These are phyloP conservation scores for Procambarus clarkii DNA, from an alignment of 1,140 invertebrate species.

Conservation along the genomic window DNA sequence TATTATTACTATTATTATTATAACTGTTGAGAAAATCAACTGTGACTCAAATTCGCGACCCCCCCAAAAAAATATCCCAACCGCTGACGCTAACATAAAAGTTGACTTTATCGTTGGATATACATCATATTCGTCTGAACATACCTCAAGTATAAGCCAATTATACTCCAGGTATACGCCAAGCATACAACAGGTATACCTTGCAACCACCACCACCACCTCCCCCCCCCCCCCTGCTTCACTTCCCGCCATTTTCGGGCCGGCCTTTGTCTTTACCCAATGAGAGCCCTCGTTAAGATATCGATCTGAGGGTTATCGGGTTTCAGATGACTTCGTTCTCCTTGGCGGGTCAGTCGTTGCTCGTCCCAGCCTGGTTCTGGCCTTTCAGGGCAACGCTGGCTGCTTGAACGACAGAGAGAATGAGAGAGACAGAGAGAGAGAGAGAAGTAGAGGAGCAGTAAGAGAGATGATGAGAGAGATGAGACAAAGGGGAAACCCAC, in stretches of 20 bases:
- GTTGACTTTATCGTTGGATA: too few species aligned
- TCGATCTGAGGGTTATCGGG: slow-evolving; percentile 25
- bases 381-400: background rate
- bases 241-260: background rate
- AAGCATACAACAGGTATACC: too few species aligned
- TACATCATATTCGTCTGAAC: too few species aligned
- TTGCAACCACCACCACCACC: too few species aligned
- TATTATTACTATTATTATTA: too few species aligned
- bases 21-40: too few species aligned
- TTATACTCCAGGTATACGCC: too few species aligned
- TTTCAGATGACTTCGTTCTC: slow-evolving; percentile 21
- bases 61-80: too few species aligned
- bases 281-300: slow-evolving; percentile 26
- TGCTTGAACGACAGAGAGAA: background rate
- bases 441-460: background rate
- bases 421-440: background rate
- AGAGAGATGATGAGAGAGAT: background rate
- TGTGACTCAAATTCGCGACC: too few species aligned
- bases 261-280: slow-evolving; percentile 6
- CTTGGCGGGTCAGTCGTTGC: background rate
- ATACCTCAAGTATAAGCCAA: too few species aligned
- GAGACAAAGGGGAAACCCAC: too few species aligned
- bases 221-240: background rate
- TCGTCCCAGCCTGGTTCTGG: background rate
- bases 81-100: too few species aligned